Evolutionary conservation across 2,888 invertebrate species (phyloP).

Genomic region (Bedellia somnulentella): DNA sequence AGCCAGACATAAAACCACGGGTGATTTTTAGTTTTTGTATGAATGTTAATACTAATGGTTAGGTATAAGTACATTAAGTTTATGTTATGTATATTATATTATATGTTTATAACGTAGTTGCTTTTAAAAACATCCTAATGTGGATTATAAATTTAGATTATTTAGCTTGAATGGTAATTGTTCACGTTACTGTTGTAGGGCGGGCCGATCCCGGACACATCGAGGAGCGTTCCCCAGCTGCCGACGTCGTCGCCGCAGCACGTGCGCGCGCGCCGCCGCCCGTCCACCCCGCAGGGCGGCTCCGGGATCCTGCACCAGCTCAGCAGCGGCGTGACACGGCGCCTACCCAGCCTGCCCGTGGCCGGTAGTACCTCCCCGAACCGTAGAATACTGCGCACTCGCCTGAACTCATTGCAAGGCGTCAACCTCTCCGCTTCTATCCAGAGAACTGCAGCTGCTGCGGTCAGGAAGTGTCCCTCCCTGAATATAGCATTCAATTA

Average conservation of each 20-base stretch:
- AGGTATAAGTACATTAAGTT: no score
- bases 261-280: constrained; percentile 75
- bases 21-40: no score
- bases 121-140: no score
- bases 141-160: no score
- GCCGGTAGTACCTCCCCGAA: constrained; percentile 49
- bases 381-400: constrained; percentile 36
- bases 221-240: constrained; percentile 85
- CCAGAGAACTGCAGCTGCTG: constrained; percentile 54
- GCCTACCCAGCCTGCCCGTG: constrained; percentile 69
- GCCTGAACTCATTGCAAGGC: constrained; percentile 51
- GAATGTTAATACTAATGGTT: no score
- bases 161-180: constrained; percentile 10
- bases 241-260: constrained; percentile 64
- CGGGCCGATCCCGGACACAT: constrained; percentile 88
- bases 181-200: no score
- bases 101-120: no score
- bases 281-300: constrained; percentile 67
- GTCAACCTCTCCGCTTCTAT: constrained; percentile 55
- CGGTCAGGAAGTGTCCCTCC: constrained; percentile 76
- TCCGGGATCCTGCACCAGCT: constrained; percentile 83
- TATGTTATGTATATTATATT: no score
- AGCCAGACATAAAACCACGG: no score
- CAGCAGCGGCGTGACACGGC: constrained; percentile 93
- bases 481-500: constrained; percentile 72